Evolutionary conservation across 1,140 invertebrate genomes (phyloP).

Genomic region (Hylaeus volcanicus): DNA sequence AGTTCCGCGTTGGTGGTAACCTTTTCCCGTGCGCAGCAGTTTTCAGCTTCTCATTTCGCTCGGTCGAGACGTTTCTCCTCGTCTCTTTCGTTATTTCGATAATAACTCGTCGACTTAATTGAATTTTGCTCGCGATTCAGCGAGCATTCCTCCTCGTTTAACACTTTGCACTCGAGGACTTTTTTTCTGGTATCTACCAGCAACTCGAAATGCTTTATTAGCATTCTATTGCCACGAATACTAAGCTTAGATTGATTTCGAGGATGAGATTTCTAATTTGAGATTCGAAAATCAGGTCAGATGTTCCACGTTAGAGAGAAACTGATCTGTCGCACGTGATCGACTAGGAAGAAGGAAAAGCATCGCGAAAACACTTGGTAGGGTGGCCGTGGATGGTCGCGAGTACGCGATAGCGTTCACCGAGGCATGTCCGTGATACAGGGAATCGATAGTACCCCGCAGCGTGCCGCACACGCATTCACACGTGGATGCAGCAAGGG

Average conservation of each 20-base stretch:
- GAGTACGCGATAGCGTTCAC: slow-evolving; percentile 50
- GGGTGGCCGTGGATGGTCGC: slow-evolving; percentile 4
- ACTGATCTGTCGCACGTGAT: too few species aligned
- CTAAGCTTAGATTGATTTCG: too few species aligned
- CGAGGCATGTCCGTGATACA: slow-evolving; percentile 63
- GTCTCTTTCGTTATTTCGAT: not conserved
- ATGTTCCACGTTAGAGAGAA: too few species aligned
- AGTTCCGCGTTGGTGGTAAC: slow-evolving; percentile 32
- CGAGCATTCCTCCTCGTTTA: too few species aligned
- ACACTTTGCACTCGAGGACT: too few species aligned
- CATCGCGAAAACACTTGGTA: slow-evolving; percentile 9
- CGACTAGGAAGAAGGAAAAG: not conserved
- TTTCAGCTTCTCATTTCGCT: slow-evolving; percentile 16
- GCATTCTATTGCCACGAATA: too few species aligned
- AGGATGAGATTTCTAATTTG: too few species aligned
- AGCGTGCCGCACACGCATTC: slow-evolving; percentile 22
- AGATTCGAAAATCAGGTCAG: too few species aligned
- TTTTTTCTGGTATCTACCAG: too few species aligned
- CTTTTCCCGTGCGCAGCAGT: slow-evolving; percentile 28
- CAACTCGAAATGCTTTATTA: too few species aligned
- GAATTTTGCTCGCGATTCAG: too few species aligned
- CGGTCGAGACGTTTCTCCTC: slow-evolving; percentile 3
- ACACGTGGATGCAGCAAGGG: slow-evolving; percentile 2
- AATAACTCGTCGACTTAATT: too few species aligned
- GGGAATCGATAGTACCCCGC: slow-evolving; percentile 67